Conservation (phyloP, 2,797 vertebrate species). For the Notolepis coatsorum region DNA sequence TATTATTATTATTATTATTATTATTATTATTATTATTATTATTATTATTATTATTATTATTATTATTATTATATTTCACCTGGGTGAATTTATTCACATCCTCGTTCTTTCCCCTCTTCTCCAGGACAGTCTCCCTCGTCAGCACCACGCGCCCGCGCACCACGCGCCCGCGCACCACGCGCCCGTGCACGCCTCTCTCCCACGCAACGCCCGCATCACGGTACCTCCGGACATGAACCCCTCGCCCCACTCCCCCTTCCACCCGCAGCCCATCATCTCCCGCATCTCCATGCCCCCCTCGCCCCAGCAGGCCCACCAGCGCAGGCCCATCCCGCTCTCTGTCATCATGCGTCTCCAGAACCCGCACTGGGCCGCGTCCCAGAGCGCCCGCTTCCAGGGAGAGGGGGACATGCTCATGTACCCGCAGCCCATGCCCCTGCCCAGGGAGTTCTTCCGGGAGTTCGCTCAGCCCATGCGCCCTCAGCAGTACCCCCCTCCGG, state of each 20-base stretch:
- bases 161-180: slow-evolving; percentile 15
- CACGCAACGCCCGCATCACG: slow-evolving; percentile 66
- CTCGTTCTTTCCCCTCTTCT: slow-evolving; percentile 10
- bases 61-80: too few species aligned
- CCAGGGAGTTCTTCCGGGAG: slow-evolving; percentile 48
- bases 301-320: slow-evolving; percentile 59
- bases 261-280: slow-evolving; percentile 82
- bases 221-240: slow-evolving; percentile 71
- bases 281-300: slow-evolving; percentile 89
- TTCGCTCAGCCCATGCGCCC: background rate
- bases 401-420: slow-evolving; percentile 47
- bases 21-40: too few species aligned
- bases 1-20: too few species aligned
- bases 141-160: slow-evolving; percentile 27
- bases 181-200: slow-evolving; percentile 58
- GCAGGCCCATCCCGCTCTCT: slow-evolving; percentile 88
- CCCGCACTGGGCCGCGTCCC: slow-evolving; percentile 75
- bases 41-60: too few species aligned
- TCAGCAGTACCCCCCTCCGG: slow-evolving; percentile 49
- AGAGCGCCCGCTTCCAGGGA: slow-evolving; percentile 17
- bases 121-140: slow-evolving; percentile 65
- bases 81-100: too few species aligned
- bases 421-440: slow-evolving; percentile 48
- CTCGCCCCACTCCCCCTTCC: slow-evolving; percentile 68
- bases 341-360: slow-evolving; percentile 93